Base-by-base conservation (phyloP, 2,113 vertebrate genomes). In the Sigmodon hispidus region DNA sequence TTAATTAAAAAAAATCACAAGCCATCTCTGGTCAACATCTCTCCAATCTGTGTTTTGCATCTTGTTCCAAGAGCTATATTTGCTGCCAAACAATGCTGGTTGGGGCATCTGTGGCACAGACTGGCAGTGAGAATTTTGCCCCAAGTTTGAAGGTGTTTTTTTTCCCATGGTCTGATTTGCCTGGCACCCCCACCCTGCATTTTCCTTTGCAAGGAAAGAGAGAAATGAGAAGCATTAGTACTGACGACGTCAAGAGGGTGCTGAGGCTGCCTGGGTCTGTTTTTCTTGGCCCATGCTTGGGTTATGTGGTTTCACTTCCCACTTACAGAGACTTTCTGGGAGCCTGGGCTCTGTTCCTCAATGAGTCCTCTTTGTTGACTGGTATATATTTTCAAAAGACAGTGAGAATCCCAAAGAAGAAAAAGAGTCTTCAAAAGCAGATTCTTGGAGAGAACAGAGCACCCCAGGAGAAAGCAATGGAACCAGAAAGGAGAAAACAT, bases 281-380 rank as follows among this genome's bases (percentile, higher is more conserved):
- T 97, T 67, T 97, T 96, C 84, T 97, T 98, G 97, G 97, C 97
- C 69, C 83, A 89, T 70, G 75, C 17, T 7, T 4, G 17, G 85
- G 94, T 97, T 97, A 94, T 97, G 97, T 95, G 97, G 97, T 97
- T 97, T 96, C 29, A 96, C 90, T 97, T 97, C 96, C 97, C 96
- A 94, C 94, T 97, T 95, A 95, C 70, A 96, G 90, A 96, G 96
- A 89, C 94, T 97, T 98, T 97, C 96, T 96, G 97, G 97, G 96
- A 97, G 97, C 94, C 92, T 89, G 90, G 94, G 77, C 75, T 93
- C 92, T 92, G 92, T 90, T 97, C 96, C 94, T 63, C 65, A 63
- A 59, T 69, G 86, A 95, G 89, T 94, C 79, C 89, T 92, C 90
- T 90, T 93, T 84, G 86, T 87, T 52, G 1, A 43, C 69, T 75